phyloP scores from a whole-genome alignment of 2,888 invertebrate species.

The Lithodes maja region DNA sequence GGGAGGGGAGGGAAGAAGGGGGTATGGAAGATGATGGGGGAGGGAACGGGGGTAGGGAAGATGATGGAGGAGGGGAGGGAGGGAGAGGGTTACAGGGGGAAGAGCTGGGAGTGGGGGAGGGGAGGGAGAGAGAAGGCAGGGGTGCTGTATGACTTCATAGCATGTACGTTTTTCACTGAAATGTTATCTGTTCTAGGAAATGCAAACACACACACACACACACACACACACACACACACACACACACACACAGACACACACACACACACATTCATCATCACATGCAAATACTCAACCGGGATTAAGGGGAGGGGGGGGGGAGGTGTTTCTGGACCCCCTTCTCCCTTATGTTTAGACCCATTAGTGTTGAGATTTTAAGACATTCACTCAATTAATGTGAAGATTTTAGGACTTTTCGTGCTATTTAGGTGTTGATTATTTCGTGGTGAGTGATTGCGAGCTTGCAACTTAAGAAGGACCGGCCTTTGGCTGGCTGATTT shows the following conservation, averaged over 20 bases:
- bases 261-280: not conserved
- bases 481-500: no score
- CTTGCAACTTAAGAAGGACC: no score
- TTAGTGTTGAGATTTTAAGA: no score
- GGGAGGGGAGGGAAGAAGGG: not conserved
- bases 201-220: not conserved
- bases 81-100: not conserved
- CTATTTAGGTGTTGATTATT: no score
- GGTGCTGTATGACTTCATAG: not conserved
- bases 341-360: no score
- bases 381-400: no score
- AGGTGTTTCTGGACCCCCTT: no score
- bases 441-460: no score
- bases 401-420: no score
- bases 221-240: not conserved
- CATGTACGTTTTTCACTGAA: not conserved
- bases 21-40: constrained; percentile 3
- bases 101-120: not conserved
- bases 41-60: not conserved
- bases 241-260: not conserved
- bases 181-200: not conserved
- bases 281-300: not conserved
- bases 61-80: not conserved
- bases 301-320: no score
- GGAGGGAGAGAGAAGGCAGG: not conserved